A percentile compares a stretch with the other conserved stretches of the same genome.
These are phyloP conservation scores for Alfaro cultratus DNA, from an alignment of 2,797 vertebrate genomes.

Conservation along the genomic window DNA sequence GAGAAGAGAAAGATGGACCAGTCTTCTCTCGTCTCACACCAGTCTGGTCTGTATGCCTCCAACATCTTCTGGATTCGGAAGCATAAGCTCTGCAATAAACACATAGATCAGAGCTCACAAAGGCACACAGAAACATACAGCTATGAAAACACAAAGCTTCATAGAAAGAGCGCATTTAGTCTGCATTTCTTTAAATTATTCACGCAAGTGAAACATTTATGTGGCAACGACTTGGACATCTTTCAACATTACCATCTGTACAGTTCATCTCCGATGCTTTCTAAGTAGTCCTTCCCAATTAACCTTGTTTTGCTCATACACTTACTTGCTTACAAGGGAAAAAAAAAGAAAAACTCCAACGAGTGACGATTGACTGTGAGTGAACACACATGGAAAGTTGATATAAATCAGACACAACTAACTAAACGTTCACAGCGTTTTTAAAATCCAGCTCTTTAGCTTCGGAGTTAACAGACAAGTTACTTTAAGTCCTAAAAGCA, in stretches of 20 bases:
- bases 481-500: slow-evolving; percentile 18
- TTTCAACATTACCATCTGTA: slow-evolving; percentile 66
- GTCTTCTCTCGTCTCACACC: slow-evolving; percentile 93
- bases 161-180: slow-evolving; percentile 15
- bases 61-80: slow-evolving; percentile 98
- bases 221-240: slow-evolving; percentile 56
- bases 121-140: slow-evolving; percentile 13
- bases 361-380: slow-evolving; percentile 53
- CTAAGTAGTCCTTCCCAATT: slow-evolving; percentile 73
- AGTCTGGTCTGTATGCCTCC: slow-evolving; percentile 93
- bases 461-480: slow-evolving; percentile 32
- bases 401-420: slow-evolving; percentile 47
- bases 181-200: slow-evolving; percentile 56
- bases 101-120: slow-evolving; percentile 11
- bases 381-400: slow-evolving; percentile 46
- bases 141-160: slow-evolving; percentile 5
- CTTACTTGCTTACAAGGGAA: slow-evolving; percentile 62
- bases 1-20: slow-evolving; percentile 99
- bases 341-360: slow-evolving; percentile 56
- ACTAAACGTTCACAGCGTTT: slow-evolving; percentile 38
- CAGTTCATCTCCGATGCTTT: slow-evolving; percentile 48
- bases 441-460: slow-evolving; percentile 39
- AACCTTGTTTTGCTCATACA: slow-evolving; percentile 66
- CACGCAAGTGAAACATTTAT: slow-evolving; percentile 54
- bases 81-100: slow-evolving; percentile 86